Conservation (phyloP, 2,797 vertebrate genomes). For the Lacerta viridis region DNA sequence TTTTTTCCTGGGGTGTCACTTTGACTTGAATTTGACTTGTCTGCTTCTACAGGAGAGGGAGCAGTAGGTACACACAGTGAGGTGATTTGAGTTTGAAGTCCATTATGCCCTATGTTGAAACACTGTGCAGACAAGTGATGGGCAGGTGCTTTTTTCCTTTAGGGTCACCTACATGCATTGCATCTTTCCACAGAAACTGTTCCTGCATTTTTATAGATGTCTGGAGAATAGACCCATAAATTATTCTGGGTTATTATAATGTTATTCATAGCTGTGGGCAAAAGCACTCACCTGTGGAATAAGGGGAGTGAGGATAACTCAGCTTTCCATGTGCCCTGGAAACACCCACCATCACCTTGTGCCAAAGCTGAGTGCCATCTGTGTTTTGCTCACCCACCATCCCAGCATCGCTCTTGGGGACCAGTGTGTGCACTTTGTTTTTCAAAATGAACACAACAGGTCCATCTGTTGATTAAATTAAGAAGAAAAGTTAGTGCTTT, state of each 20-base stretch:
- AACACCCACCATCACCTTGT: background rate
- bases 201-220: background rate
- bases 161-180: background rate
- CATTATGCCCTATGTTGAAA: background rate
- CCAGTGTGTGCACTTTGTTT: too few relatives aligned
- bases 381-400: slow-evolving; percentile 43
- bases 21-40: background rate
- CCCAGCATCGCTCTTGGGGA: slow-evolving; percentile 40
- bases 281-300: slow-evolving; percentile 79
- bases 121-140: background rate
- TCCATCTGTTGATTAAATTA: slow-evolving; percentile 82
- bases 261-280: background rate
- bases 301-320: slow-evolving; percentile 24
- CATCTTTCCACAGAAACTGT: background rate
- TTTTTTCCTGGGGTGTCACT: background rate
- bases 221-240: too few relatives aligned
- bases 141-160: too few relatives aligned
- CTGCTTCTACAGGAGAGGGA: background rate
- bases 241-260: background rate
- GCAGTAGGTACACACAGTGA: background rate
- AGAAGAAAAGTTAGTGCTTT: slow-evolving; percentile 74
- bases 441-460: slow-evolving; percentile 57
- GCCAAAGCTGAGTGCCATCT: slow-evolving; percentile 57
- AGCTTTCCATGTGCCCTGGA: slow-evolving; percentile 40
- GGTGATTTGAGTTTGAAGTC: slow-evolving; percentile 42